Conservation (phyloP, 2,113 vertebrate genomes). For the Collichthys lucidus region DNA sequence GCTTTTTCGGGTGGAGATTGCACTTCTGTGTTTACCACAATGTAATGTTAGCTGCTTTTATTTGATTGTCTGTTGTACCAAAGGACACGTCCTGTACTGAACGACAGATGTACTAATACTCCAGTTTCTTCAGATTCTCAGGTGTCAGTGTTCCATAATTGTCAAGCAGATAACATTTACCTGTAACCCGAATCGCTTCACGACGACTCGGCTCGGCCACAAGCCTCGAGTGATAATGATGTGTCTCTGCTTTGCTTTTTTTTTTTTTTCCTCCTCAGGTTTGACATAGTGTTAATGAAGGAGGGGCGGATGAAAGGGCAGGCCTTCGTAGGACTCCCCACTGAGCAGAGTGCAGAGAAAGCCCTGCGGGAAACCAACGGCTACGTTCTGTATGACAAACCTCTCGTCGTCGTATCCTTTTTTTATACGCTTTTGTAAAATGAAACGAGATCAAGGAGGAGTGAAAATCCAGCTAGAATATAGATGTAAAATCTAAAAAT, state of each 20-base stretch:
- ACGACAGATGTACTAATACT: not conserved
- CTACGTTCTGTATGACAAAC: conserved; percentile 93
- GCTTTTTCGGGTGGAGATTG: not conserved
- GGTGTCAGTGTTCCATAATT: not conserved
- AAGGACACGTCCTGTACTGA: not conserved
- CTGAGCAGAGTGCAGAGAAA: conserved; percentile 92
- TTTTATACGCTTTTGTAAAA: conserved; percentile 9
- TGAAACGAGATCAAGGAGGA: not conserved
- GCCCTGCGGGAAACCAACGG: conserved; percentile 96
- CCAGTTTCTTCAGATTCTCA: not conserved
- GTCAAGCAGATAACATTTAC: conserved; percentile 1
- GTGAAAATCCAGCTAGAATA: not conserved
- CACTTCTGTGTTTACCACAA: not conserved
- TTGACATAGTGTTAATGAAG: conserved; percentile 97
- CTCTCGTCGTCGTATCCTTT: conserved; percentile 98
- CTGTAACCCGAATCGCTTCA: not conserved
- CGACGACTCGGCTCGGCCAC: not conserved
- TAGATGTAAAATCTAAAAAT: too few species aligned
- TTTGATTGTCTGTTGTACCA: not conserved
- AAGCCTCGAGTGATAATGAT: conserved; percentile 42
- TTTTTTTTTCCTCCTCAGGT: conserved; percentile 83
- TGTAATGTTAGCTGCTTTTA: not conserved
- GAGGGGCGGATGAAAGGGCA: conserved; percentile 99
- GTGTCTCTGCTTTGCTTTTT: conserved; percentile 15
- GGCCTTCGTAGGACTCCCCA: conserved; percentile 95